These are phyloP conservation scores for Thysanoteuthis rhombus DNA, from an alignment of 2,888 invertebrate species.

Conservation along the genomic window DNA sequence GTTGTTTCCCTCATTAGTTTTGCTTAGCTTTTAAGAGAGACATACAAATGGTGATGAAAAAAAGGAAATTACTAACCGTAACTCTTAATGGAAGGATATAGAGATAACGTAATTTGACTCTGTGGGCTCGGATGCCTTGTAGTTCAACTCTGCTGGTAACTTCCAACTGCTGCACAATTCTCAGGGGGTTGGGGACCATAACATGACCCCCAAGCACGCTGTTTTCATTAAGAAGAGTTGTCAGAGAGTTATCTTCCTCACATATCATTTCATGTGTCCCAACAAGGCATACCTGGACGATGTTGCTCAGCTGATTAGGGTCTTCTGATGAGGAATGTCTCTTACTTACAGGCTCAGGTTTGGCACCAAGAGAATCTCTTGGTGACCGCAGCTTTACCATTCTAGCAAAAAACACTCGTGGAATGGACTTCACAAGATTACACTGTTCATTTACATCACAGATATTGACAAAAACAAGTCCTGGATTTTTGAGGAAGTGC, in stretches of 20 bases:
- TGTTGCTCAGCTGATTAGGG: conserved; percentile 51
- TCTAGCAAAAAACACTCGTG: conserved; percentile 51
- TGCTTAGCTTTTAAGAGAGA: neutral
- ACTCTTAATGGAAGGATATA: conserved; percentile 49
- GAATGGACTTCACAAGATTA: conserved; percentile 41
- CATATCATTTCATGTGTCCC: conserved; percentile 46
- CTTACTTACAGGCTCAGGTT: conserved; percentile 40
- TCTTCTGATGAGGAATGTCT: conserved; percentile 42
- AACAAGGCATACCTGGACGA: conserved; percentile 55
- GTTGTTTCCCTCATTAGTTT: too few species aligned
- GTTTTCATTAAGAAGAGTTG: conserved; percentile 47
- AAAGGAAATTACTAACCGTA: conserved; percentile 43
- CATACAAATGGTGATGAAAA: neutral
- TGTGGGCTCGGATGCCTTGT: conserved; percentile 44
- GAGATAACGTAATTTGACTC: conserved; percentile 39
- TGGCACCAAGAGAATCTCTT: conserved; percentile 41
- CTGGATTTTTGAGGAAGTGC: conserved; percentile 44
- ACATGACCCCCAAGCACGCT: conserved; percentile 51
- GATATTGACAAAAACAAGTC: conserved; percentile 52
- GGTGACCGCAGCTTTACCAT: conserved; percentile 52
- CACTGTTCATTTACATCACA: conserved; percentile 47
- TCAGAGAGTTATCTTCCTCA: conserved; percentile 40
- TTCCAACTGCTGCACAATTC: conserved; percentile 54
- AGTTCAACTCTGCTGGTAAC: conserved; percentile 54
- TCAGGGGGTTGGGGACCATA: conserved; percentile 52